These are phyloP conservation scores for Papilio protenor DNA, from an alignment of 2,888 invertebrate genomes.

Conservation along the genomic window DNA sequence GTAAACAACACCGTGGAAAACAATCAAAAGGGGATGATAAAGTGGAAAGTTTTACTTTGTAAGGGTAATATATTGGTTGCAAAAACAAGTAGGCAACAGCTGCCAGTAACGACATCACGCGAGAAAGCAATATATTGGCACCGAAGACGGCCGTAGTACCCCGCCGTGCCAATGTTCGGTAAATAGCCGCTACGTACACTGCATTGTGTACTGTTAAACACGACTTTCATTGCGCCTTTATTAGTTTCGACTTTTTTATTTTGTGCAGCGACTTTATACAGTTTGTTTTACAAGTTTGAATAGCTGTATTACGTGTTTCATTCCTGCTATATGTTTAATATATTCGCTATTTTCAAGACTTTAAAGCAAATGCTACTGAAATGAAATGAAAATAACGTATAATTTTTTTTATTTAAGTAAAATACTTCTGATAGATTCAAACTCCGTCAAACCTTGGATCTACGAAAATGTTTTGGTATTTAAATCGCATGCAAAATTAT, in stretches of 20 bases:
- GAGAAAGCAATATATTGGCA: constrained; percentile 81
- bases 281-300: constrained; percentile 31
- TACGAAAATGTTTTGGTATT: not conserved
- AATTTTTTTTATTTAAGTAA: too few species aligned
- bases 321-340: constrained; percentile 2
- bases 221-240: constrained; percentile 38
- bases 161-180: constrained; percentile 51
- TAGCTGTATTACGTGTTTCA: constrained; percentile 27
- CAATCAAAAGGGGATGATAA: constrained; percentile 61
- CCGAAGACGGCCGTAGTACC: constrained; percentile 73
- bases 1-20: constrained; percentile 38
- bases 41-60: constrained; percentile 70
- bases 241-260: constrained; percentile 34
- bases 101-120: constrained; percentile 81
- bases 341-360: not conserved
- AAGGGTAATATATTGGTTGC: constrained; percentile 65
- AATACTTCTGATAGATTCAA: not conserved
- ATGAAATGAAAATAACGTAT: not conserved
- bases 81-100: constrained; percentile 78
- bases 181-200: constrained; percentile 40
- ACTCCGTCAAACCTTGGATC: not conserved
- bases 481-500: not conserved
- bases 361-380: not conserved
- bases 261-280: not conserved
- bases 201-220: constrained; percentile 39